phyloP scores from a whole-genome alignment of 2,113 vertebrate species.

The Myotis davidii region DNA sequence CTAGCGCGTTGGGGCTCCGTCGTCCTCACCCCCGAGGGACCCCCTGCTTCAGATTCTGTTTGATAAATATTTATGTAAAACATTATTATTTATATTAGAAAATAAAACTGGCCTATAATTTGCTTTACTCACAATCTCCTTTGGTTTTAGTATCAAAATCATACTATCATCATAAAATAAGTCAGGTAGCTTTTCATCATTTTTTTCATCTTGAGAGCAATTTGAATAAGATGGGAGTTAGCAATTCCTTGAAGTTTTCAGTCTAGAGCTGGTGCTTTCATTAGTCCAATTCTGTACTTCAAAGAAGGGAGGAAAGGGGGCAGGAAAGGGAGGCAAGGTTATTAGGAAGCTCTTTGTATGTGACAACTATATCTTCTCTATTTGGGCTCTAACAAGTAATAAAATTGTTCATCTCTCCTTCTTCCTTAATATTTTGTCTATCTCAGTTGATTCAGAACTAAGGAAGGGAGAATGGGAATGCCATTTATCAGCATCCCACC shows the following conservation, averaged over 20 bases:
- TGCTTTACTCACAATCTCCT: background rate
- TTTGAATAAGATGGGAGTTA: background rate
- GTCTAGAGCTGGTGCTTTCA: background rate
- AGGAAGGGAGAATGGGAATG: background rate
- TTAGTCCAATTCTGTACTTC: background rate
- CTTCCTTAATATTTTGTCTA: background rate
- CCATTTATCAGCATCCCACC: background rate
- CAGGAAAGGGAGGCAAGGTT: background rate
- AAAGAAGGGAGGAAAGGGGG: fast-evolving
- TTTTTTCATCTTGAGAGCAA: background rate
- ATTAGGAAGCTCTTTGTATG: background rate
- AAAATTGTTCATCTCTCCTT: background rate
- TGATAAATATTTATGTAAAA: background rate
- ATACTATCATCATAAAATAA: background rate
- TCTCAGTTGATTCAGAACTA: background rate
- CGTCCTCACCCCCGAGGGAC: no score
- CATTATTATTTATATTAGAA: background rate
- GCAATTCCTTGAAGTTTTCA: background rate
- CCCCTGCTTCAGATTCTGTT: background rate
- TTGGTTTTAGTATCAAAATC: background rate
- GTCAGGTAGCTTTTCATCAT: background rate
- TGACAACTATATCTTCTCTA: background rate
- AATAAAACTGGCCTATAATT: background rate
- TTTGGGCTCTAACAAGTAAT: background rate
- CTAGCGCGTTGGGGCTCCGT: no score